Evolutionary conservation across 2,797 vertebrate genomes (phyloP), one percentile per base, ranked within the genome.

Genomic region (Acipenser transmontanus): DNA sequence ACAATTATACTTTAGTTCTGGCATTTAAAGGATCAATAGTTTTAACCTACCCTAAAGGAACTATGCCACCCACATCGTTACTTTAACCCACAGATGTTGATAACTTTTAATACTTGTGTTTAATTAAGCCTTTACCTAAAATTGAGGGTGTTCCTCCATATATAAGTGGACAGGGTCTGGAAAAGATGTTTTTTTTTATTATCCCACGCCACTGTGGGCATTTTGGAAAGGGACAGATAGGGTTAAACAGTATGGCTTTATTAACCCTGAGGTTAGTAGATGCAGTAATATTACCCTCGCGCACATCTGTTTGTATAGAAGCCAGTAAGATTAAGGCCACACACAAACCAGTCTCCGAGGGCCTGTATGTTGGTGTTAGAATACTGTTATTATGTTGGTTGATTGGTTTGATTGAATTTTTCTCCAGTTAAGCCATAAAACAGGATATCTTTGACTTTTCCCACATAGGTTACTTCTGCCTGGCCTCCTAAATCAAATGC

Each of bases 361-460:
- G 68, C 73, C 82, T 81, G 72, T 79, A 81, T 79, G 83, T 82
- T 73, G 66, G 65, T 71, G 66, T 79, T 77, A 82, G 84, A 84
- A 81, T 79, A 75, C 87, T 89, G 76, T 89, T 84, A 90, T 91
- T 92, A 89, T 82, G 82, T 76, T 80, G 78, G 80, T 75, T 82
- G 74, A 74, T 80, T 73, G 84, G 85, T 84, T 89, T 83, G 83
- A 81, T 82, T 74, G 82, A 86, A 89, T 87, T 88, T 81, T 86
- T 88, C 82, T 88, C 78, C 70, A 71, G 74, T 78, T 82, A 86
- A 84, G 84, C 88, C 76, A 74, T 81, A 86, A 89, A 89, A 85
- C 76, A 65, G 82, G 78, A 74, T 73, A 82, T 78, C 71, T 71
- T 74, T 85, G 78, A 81, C 80, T 84, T 78, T 81, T 78, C 80